Conservation (phyloP, 2,797 vertebrate species). For the Knipowitschia caucasica region DNA sequence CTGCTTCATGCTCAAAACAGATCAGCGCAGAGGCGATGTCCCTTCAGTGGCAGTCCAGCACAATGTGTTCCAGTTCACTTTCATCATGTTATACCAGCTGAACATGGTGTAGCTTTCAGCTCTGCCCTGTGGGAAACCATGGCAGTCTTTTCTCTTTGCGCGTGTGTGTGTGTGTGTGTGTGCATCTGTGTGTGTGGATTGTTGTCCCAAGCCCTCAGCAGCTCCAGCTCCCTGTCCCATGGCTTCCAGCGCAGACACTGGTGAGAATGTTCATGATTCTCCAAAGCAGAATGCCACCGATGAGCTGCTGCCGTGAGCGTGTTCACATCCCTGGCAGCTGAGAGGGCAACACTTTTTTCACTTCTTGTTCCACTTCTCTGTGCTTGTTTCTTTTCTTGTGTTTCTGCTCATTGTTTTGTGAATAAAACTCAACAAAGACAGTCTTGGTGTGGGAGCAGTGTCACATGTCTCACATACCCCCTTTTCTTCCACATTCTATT, state of each 20-base stretch:
- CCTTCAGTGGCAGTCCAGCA: conserved; percentile 75
- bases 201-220: conserved; percentile 67
- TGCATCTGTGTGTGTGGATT: conserved; percentile 53
- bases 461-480: conserved; percentile 15
- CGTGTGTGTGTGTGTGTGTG: conserved; percentile 46
- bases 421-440: conserved; percentile 47
- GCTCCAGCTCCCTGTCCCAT: conserved; percentile 62
- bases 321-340: conserved; percentile 46
- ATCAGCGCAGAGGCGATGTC: conserved; percentile 67
- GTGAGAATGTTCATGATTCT: conserved; percentile 63
- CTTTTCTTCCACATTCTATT: conserved; percentile 16
- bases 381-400: conserved; percentile 31
- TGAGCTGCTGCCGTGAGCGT: conserved; percentile 55
- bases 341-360: conserved; percentile 47
- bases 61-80: conserved; percentile 79
- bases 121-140: conserved; percentile 75
- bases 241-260: conserved; percentile 63
- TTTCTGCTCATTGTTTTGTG: conserved; percentile 24
- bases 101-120: conserved; percentile 78
- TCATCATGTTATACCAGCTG: conserved; percentile 77
- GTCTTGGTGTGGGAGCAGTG: conserved; percentile 27
- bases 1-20: conserved; percentile 77
- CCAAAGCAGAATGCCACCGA: conserved; percentile 61
- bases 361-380: conserved; percentile 49
- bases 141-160: conserved; percentile 66